These are phyloP conservation scores for Xenentodon cancila DNA, from an alignment of 2,797 vertebrate species.

Conservation along the genomic window DNA sequence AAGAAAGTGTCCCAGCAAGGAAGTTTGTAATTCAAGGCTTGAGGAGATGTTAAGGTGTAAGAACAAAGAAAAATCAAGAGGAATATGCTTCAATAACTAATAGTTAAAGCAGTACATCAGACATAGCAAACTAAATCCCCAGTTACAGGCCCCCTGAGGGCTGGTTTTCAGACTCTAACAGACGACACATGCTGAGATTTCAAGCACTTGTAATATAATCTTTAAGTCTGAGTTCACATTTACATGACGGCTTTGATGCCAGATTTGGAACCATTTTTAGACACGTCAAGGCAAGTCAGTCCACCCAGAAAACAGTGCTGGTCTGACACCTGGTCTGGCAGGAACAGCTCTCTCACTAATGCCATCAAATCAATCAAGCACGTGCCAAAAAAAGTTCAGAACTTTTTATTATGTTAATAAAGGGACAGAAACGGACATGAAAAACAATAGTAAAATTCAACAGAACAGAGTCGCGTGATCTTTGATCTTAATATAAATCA, in stretches of 20 bases:
- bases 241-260: slow-evolving; percentile 6
- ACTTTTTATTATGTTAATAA: neutral
- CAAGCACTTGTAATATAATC: slow-evolving; percentile 3
- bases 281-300: too few species aligned
- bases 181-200: neutral
- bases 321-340: too few species aligned
- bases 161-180: too few species aligned
- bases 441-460: too few species aligned
- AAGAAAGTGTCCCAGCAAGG: slow-evolving; percentile 31
- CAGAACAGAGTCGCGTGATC: too few species aligned
- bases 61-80: too few species aligned
- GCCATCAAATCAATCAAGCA: neutral
- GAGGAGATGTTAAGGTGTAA: neutral
- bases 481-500: too few species aligned
- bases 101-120: too few species aligned
- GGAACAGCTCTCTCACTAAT: neutral
- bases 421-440: neutral
- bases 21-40: slow-evolving; percentile 21
- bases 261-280: neutral
- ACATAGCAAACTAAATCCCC: too few species aligned
- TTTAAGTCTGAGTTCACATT: slow-evolving; percentile 15
- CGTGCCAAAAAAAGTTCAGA: neutral
- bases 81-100: too few species aligned
- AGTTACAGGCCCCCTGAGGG: too few species aligned
- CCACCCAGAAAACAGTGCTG: neutral